Percentiles rank a stretch among this genome's conserved stretches.
Evolutionary conservation across 2,888 invertebrate species (phyloP).

Genomic region (Synergus laeviventris): DNA sequence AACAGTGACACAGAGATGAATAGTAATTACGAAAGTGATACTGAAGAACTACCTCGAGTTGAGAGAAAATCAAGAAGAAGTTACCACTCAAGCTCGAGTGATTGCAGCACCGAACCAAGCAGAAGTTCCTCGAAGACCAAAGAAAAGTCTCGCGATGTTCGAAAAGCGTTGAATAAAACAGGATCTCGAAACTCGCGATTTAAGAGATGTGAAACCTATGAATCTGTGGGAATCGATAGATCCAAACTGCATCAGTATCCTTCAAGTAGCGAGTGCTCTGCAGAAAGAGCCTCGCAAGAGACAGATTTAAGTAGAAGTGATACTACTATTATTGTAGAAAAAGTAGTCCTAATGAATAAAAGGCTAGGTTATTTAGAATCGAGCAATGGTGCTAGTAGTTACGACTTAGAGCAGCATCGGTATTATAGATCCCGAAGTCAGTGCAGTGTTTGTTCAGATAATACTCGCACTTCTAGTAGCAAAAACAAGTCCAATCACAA

Average conservation of each 20-base stretch:
- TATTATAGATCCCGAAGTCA: conserved; percentile 42
- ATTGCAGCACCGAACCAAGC: conserved; percentile 24
- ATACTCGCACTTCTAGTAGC: conserved; percentile 2
- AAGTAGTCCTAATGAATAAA: neutral
- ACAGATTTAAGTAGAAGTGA: neutral
- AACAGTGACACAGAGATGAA: conserved; percentile 41
- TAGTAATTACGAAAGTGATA: conserved; percentile 4
- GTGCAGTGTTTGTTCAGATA: conserved; percentile 46
- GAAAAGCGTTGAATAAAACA: neutral
- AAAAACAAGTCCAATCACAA: conserved; percentile 58
- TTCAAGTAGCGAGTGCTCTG: neutral
- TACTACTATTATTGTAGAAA: neutral
- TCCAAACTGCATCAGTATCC: neutral
- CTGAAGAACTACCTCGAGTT: neutral
- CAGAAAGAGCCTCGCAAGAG: neutral
- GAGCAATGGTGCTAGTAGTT: conserved; percentile 22
- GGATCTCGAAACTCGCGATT: neutral
- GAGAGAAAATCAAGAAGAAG: conserved; percentile 22
- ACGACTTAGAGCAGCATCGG: conserved; percentile 4
- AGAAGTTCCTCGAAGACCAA: conserved; percentile 32
- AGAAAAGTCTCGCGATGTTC: conserved; percentile 37
- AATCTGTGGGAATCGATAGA: neutral
- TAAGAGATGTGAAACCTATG: neutral
- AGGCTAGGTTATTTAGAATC: neutral
- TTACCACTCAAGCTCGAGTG: conserved; percentile 28